These are phyloP conservation scores for Caenorhabditis panamensis DNA, from an alignment of 2,888 invertebrate species.

Conservation along the genomic window DNA sequence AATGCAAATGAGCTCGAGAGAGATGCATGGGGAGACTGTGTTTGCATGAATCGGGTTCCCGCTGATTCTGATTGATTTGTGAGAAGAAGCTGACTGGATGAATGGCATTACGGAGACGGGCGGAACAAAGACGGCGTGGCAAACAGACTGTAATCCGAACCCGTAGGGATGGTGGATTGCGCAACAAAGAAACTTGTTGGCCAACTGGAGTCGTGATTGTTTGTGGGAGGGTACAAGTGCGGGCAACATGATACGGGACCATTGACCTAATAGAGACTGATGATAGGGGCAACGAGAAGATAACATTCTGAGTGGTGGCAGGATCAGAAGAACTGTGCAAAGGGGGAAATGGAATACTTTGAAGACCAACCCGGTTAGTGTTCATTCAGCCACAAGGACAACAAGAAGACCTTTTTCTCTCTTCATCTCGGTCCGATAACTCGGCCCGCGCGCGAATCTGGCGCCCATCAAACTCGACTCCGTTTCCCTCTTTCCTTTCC, in stretches of 20 bases:
- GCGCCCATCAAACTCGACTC: constrained; percentile 48
- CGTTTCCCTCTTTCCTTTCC: constrained; percentile 10
- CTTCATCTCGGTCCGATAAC: neutral
- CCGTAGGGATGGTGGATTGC: constrained; percentile 26
- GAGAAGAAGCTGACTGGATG: neutral
- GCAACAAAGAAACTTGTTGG: constrained; percentile 35
- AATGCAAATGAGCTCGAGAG: constrained; percentile 41
- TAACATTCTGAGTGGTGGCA: too few species aligned
- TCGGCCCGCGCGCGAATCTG: constrained; percentile 46
- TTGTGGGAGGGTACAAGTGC: constrained; percentile 10
- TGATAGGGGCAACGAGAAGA: neutral
- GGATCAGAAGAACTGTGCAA: too few species aligned
- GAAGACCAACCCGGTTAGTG: neutral
- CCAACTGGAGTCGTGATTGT: neutral
- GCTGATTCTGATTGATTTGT: constrained; percentile 39
- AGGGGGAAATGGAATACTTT: too few species aligned
- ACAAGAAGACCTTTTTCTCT: neutral
- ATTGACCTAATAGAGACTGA: neutral
- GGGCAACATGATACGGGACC: neutral
- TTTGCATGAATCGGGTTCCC: constrained; percentile 17
- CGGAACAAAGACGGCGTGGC: constrained; percentile 3
- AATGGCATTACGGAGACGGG: constrained; percentile 3
- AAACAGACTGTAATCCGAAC: constrained; percentile 47
- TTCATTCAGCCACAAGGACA: constrained; percentile 1
- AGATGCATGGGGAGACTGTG: constrained; percentile 2